Conservation (phyloP, 2,888 invertebrate species). For the Theretra japonica region DNA sequence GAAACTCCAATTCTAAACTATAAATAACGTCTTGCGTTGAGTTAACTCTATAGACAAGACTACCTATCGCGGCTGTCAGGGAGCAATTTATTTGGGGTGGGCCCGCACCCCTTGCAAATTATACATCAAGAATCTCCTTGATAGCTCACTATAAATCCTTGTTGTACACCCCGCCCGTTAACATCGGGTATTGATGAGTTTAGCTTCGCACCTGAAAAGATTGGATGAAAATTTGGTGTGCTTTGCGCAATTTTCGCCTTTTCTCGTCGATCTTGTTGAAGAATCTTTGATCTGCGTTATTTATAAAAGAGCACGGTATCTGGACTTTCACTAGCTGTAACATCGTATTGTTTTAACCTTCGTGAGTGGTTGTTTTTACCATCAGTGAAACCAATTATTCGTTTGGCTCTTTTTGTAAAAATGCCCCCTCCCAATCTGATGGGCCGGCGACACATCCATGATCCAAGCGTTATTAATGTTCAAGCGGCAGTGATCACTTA, state of each 20-base stretch:
- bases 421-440: too few relatives aligned
- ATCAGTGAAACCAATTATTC: too few relatives aligned
- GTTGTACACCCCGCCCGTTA: background rate
- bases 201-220: background rate
- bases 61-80: background rate
- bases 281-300: too few relatives aligned
- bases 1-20: background rate
- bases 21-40: background rate
- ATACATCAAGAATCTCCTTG: constrained; percentile 18
- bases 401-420: too few relatives aligned
- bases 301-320: too few relatives aligned
- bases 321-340: background rate
- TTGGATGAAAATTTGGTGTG: too few relatives aligned
- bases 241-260: background rate
- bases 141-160: constrained; percentile 20
- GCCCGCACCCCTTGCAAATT: constrained; percentile 10
- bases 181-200: constrained; percentile 9
- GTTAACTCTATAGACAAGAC: background rate
- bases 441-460: too few relatives aligned
- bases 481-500: too few relatives aligned
- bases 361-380: too few relatives aligned
- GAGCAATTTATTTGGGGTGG: constrained; percentile 1
- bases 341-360: too few relatives aligned
- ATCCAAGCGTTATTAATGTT: too few relatives aligned
- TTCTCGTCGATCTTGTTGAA: background rate